phyloP scores from a whole-genome alignment of 2,888 invertebrate species.

The Meta bourneti region DNA sequence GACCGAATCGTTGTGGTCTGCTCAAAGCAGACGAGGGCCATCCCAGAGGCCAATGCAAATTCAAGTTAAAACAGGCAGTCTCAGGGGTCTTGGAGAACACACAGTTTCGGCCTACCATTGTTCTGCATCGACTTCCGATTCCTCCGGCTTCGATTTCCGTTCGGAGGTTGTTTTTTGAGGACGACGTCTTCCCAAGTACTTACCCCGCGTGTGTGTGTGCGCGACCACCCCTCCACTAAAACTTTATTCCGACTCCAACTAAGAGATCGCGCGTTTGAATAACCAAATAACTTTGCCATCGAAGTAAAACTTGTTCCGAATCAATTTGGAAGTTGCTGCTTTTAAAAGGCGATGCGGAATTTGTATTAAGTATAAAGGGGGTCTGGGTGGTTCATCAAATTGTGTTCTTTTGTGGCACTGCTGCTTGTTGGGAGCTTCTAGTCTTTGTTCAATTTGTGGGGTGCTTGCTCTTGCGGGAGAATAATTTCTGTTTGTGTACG shows the following conservation, averaged over 20 bases:
- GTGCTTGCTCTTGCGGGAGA: neutral
- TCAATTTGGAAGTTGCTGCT: constrained; percentile 53
- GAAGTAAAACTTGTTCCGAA: constrained; percentile 50
- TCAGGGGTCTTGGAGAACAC: constrained; percentile 6
- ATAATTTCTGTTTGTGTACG: neutral
- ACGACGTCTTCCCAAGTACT: constrained; percentile 42
- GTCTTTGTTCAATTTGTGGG: constrained; percentile 12
- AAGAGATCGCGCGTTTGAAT: constrained; percentile 59
- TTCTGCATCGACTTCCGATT: constrained; percentile 73
- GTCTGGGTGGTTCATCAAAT: constrained; percentile 31
- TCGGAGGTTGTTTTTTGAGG: constrained; percentile 62
- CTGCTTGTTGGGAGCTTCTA: neutral
- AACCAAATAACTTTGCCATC: constrained; percentile 48
- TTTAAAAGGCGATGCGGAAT: constrained; percentile 50
- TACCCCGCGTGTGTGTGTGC: constrained; percentile 31
- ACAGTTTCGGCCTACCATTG: constrained; percentile 58
- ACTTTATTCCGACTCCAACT: constrained; percentile 62
- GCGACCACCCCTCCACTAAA: constrained; percentile 40
- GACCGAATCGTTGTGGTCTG: neutral
- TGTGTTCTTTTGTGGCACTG: constrained; percentile 40
- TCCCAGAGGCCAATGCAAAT: constrained; percentile 71
- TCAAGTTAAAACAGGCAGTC: constrained; percentile 51
- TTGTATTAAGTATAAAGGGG: constrained; percentile 65
- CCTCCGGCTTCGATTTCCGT: constrained; percentile 68
- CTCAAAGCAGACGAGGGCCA: neutral